A percentile compares a stretch with the other conserved stretches of the same genome.
Evolutionary conservation across 2,888 invertebrate genomes (phyloP).

Genomic region (Chirona hameri): DNA sequence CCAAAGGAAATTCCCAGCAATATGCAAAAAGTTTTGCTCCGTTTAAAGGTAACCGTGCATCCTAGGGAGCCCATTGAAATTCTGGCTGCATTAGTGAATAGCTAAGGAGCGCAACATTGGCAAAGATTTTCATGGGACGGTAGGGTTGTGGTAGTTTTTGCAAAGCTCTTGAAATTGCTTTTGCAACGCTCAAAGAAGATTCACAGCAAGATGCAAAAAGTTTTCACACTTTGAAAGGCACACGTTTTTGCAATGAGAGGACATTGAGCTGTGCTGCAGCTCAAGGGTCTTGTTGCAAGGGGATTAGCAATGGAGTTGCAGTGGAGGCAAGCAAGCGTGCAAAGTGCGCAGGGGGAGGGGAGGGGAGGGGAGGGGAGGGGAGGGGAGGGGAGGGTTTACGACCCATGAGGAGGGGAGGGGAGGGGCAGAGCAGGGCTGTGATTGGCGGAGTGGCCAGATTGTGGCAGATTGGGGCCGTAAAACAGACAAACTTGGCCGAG

Average conservation of each 20-base stretch:
- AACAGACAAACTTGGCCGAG: not conserved
- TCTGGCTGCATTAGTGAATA: too few species aligned
- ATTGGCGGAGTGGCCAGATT: not conserved
- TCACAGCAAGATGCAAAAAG: not conserved
- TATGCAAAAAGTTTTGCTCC: too few species aligned
- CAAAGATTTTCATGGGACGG: not conserved
- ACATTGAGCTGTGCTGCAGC: not conserved
- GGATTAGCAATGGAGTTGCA: not conserved
- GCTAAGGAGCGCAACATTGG: not conserved
- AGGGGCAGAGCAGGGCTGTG: not conserved
- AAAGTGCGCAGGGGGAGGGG: not conserved
- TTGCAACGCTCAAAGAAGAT: not conserved
- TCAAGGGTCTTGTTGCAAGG: not conserved
- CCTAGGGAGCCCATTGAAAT: too few species aligned
- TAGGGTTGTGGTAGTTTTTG: too few species aligned
- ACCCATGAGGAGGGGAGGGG: not conserved
- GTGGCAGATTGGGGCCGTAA: not conserved
- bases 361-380: not conserved
- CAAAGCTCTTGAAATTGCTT: not conserved
- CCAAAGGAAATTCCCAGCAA: too few species aligned
- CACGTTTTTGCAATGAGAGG: not conserved
- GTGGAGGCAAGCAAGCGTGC: slow-evolving; percentile 3
- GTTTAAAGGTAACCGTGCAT: too few species aligned
- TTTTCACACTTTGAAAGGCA: not conserved
- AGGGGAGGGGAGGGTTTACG: not conserved